phyloP scores from a whole-genome alignment of 2,888 invertebrate species.

The Smittia aterrima region DNA sequence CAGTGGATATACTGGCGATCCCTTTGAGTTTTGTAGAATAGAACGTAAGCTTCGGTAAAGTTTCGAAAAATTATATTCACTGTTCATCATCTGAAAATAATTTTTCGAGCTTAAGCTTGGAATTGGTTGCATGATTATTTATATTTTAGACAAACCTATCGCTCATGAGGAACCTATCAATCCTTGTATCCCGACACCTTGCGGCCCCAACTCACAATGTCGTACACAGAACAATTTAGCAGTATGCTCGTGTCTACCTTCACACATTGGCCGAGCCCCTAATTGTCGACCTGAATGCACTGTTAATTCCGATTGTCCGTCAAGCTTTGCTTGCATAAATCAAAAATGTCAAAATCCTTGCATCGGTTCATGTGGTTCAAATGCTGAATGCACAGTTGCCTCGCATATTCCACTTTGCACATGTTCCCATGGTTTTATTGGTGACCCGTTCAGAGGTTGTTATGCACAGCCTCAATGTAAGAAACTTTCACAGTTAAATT shows the following conservation, averaged over 20 bases:
- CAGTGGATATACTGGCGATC: conserved; percentile 73
- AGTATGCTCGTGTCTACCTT: conserved; percentile 75
- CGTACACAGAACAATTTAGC: conserved; percentile 71
- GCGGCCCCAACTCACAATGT: conserved; percentile 82
- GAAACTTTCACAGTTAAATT: neutral
- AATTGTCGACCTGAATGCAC: conserved; percentile 85
- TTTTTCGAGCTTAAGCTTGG: conserved; percentile 20
- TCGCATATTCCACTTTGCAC: conserved; percentile 82
- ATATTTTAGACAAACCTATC: conserved; percentile 1
- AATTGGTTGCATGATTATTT: too few species aligned
- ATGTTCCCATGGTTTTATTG: conserved; percentile 75
- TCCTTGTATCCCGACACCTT: conserved; percentile 79
- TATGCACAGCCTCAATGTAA: conserved; percentile 58
- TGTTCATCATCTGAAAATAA: neutral
- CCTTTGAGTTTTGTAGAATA: conserved; percentile 72
- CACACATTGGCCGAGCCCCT: conserved; percentile 78
- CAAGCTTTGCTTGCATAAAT: conserved; percentile 77
- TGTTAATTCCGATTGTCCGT: conserved; percentile 79
- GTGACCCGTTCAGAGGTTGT: conserved; percentile 82
- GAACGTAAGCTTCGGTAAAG: conserved; percentile 60
- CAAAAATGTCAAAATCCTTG: conserved; percentile 82
- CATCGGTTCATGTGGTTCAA: conserved; percentile 77
- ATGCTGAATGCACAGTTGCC: conserved; percentile 74
- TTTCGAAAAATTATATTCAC: neutral
- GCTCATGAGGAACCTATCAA: conserved; percentile 57